These are phyloP conservation scores for Hipposideros larvatus DNA, from an alignment of 2,797 vertebrate species.

Conservation along the genomic window DNA sequence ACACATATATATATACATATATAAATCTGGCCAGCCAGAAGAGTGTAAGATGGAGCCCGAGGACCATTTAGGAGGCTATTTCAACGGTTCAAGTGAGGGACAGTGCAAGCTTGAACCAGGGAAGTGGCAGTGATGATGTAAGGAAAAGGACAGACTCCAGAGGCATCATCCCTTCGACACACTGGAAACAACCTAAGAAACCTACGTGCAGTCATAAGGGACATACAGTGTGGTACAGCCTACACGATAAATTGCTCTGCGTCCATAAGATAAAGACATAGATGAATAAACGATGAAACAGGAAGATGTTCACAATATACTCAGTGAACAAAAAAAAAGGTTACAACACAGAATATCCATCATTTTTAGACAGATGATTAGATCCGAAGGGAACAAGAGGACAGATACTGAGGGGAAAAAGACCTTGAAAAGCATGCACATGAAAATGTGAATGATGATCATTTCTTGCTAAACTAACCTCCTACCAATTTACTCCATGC, in stretches of 20 bases:
- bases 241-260: not conserved
- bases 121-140: not conserved
- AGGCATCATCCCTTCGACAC: not conserved
- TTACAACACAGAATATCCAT: not conserved
- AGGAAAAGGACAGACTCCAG: too few species aligned
- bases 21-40: not conserved
- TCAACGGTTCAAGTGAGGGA: not conserved
- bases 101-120: not conserved
- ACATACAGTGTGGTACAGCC: accelerated
- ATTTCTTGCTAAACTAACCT: not conserved
- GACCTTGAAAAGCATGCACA: not conserved
- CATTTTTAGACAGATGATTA: not conserved
- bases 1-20: too few species aligned
- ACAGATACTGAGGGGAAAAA: not conserved
- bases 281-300: slow-evolving; percentile 52
- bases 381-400: not conserved
- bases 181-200: not conserved
- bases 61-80: not conserved
- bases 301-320: not conserved
- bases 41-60: not conserved
- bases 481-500: not conserved
- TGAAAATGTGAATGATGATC: not conserved
- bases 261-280: not conserved
- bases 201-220: accelerated
- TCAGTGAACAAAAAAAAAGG: not conserved